Conservation (phyloP, 2,888 invertebrate genomes). For the Noctua janthe region DNA sequence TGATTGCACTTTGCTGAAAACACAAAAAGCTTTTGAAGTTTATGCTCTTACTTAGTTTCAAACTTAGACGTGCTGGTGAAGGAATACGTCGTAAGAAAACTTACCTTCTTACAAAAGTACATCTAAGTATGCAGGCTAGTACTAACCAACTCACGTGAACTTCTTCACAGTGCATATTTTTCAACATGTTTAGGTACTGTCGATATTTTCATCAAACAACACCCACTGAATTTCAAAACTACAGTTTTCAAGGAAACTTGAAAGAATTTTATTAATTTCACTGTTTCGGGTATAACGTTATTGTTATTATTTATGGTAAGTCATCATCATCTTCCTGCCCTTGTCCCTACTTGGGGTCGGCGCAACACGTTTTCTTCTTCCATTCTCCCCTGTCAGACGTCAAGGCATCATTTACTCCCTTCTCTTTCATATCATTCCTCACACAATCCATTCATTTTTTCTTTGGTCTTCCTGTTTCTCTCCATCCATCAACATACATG, state of each 20-base stretch:
- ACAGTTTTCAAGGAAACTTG: not conserved
- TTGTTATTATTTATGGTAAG: no score
- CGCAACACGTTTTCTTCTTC: no score
- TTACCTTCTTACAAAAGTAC: not conserved
- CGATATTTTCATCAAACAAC: not conserved
- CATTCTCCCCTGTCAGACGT: no score
- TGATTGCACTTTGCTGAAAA: not conserved
- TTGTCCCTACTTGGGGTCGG: no score
- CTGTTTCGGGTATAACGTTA: not conserved
- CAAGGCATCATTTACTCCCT: no score
- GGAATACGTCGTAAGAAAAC: not conserved
- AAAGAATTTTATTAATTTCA: not conserved
- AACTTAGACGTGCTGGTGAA: not conserved
- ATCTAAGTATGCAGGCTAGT: not conserved
- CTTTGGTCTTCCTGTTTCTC: no score
- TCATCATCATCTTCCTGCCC: no score
- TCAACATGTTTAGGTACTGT: not conserved
- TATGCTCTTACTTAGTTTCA: not conserved
- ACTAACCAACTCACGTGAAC: not conserved
- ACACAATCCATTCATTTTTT: no score
- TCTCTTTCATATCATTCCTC: no score
- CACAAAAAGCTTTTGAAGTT: not conserved
- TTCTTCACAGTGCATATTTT: constrained; percentile 3
- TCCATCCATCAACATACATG: no score
- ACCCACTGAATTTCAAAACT: not conserved